Evolutionary conservation across 2,888 invertebrate species (phyloP), one percentile per base, ranked within the genome.

Genomic region (Idaea biselata): DNA sequence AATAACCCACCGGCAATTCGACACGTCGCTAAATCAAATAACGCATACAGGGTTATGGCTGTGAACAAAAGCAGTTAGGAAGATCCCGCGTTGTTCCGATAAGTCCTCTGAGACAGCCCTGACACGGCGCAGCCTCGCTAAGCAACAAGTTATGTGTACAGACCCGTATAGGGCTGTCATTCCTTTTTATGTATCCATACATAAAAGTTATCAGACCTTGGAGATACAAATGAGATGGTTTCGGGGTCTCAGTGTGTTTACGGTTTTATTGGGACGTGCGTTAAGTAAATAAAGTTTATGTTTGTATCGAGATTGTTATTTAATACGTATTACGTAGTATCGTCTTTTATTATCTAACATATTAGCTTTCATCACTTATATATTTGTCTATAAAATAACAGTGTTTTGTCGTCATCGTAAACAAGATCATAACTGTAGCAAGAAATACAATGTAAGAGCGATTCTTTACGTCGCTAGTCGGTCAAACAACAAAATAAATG

Each of bases 81-180:
- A 69, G 67, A 69, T 73, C 68, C 70, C 72, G 63, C 59, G 63
- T 60, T 68, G 68, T 64, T 67, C 64, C 59, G 63, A 64, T 60
- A 68, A 68, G 62, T 76, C 76, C 69, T 66, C 18, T 59, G 70
- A 67, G 74, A 55, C 67, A 68, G 63, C 68, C 72, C 71, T 71
- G 58, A 58, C 60, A 68, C 63, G 67, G 66, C 70, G 62, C 55
- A 68, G 62, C 64, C 68, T 62, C 63, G 64, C 60, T 61, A 60
- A 73, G 78, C 79, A 80, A 80, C 79, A 80, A 79, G 80, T 80
- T 75, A 74, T 67, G 68, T 66, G 66, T 65, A 68, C 62, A 59
- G 66, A 14, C 63, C 62, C n/a, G 60, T 60, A 64, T 58, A 70
- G 70, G 68, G 68, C 18, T 67, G 64, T 65, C 65, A 59, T 62